A percentile compares a stretch with the other conserved stretches of the same genome.
phyloP scores from a whole-genome alignment of 2,113 vertebrate genomes.

The Notothenia coriiceps region DNA sequence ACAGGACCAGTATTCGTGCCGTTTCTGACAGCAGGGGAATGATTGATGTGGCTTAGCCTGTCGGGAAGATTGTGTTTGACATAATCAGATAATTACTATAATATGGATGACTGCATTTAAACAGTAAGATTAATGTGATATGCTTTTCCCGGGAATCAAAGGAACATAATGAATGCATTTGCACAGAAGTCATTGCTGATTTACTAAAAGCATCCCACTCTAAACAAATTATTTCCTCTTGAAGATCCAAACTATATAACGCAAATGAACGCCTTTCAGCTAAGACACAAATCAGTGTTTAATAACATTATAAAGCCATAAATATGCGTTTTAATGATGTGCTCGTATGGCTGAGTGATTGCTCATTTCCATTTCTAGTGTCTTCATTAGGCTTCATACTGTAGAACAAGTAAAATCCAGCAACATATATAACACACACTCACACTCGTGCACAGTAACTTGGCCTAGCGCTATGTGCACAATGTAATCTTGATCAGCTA shows the following conservation, averaged over 20 bases:
- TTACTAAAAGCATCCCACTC: slow-evolving; percentile 29
- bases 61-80: slow-evolving; percentile 55
- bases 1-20: slow-evolving; percentile 18
- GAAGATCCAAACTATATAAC: slow-evolving; percentile 27
- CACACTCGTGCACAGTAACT: not conserved
- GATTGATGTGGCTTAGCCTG: slow-evolving; percentile 48
- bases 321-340: slow-evolving; percentile 37
- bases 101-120: slow-evolving; percentile 62
- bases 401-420: slow-evolving; percentile 37
- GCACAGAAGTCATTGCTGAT: slow-evolving; percentile 26
- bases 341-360: slow-evolving; percentile 27
- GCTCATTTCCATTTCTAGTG: slow-evolving; percentile 53
- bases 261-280: not conserved
- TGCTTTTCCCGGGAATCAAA: slow-evolving; percentile 24
- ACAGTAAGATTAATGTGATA: slow-evolving; percentile 51
- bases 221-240: slow-evolving; percentile 33
- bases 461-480: not conserved
- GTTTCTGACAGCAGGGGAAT: slow-evolving; percentile 45
- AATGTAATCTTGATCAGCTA: slow-evolving; percentile 52
- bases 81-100: slow-evolving; percentile 58
- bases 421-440: not conserved
- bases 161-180: slow-evolving; percentile 4
- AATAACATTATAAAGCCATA: slow-evolving; percentile 6
- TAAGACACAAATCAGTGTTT: slow-evolving; percentile 20
- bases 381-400: slow-evolving; percentile 54